Conservation (phyloP, 2,888 invertebrate species). For the Gerosis bhagava region DNA sequence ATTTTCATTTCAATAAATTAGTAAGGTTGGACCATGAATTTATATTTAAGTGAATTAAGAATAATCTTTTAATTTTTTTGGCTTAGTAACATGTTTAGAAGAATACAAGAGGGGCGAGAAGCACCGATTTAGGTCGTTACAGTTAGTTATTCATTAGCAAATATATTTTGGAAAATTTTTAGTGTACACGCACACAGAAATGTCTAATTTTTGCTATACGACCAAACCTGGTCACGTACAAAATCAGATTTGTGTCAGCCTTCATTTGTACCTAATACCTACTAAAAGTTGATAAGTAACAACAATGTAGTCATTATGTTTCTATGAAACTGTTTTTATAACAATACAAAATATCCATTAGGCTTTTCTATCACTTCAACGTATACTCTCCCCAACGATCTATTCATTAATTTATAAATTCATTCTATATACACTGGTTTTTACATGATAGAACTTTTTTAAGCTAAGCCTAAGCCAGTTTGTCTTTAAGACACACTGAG, state of each 20-base stretch:
- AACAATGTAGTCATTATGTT: constrained; percentile 71
- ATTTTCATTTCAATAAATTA: constrained; percentile 36
- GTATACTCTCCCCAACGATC: constrained; percentile 71
- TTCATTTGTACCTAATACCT: constrained; percentile 75
- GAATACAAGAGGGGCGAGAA: constrained; percentile 20
- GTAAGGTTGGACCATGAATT: constrained; percentile 55
- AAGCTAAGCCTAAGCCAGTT: constrained; percentile 42
- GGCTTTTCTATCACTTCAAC: constrained; percentile 78
- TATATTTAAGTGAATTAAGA: constrained; percentile 38
- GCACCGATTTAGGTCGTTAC: constrained; percentile 21
- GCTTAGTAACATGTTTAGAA: constrained; percentile 24
- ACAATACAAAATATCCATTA: constrained; percentile 73
- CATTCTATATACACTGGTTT: constrained; percentile 53
- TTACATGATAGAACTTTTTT: constrained; percentile 39
- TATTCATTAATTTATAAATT: constrained; percentile 44
- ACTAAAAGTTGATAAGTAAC: constrained; percentile 75
- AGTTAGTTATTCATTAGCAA: constrained; percentile 13
- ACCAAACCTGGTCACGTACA: constrained; percentile 41
- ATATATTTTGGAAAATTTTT: constrained; percentile 16
- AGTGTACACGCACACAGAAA: constrained; percentile 19
- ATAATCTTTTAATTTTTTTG: constrained; percentile 26
- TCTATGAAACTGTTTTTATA: constrained; percentile 76
- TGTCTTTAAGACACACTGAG: constrained; percentile 68
- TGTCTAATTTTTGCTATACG: constrained; percentile 24
- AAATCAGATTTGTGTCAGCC: constrained; percentile 75